These are phyloP conservation scores for Heterodera schachtii DNA, from an alignment of 1,140 invertebrate species.

Conservation along the genomic window DNA sequence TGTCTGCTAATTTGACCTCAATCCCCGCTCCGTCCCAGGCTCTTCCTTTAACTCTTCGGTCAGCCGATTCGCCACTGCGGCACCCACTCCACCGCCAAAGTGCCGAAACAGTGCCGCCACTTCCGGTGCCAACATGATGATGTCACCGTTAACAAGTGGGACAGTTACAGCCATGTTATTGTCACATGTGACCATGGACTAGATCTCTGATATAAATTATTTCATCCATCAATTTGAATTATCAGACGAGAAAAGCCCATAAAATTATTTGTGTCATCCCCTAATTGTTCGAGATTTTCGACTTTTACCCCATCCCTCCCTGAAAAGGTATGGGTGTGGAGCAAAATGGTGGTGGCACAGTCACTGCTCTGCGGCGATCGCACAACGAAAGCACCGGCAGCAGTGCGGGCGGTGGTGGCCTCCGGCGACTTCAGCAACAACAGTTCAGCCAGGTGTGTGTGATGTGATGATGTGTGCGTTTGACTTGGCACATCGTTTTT, in stretches of 20 bases:
- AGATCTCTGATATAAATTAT: background rate
- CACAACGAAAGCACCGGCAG: slow-evolving; percentile 18
- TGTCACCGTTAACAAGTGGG: background rate
- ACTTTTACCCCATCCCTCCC: no score
- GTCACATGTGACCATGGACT: background rate
- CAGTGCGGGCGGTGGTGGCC: slow-evolving; percentile 11
- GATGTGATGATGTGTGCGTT: background rate
- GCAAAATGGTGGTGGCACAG: background rate
- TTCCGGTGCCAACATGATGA: background rate
- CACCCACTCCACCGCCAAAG: background rate
- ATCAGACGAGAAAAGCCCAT: background rate
- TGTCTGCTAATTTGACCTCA: background rate
- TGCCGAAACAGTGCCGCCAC: background rate
- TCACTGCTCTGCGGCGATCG: background rate
- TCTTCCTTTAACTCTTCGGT: background rate
- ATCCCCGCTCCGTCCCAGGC: background rate
- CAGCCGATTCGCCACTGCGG: background rate
- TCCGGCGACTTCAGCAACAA: slow-evolving; percentile 24
- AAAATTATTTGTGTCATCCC: no score
- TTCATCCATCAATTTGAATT: background rate
- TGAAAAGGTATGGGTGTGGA: background rate
- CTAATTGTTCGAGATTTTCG: no score
- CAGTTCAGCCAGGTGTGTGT: slow-evolving; percentile 23
- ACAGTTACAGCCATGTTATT: background rate
- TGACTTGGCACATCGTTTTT: no score